Base-by-base conservation (phyloP, 92 coral and sea anemone genomes). In the Bergia puertoricense region DNA sequence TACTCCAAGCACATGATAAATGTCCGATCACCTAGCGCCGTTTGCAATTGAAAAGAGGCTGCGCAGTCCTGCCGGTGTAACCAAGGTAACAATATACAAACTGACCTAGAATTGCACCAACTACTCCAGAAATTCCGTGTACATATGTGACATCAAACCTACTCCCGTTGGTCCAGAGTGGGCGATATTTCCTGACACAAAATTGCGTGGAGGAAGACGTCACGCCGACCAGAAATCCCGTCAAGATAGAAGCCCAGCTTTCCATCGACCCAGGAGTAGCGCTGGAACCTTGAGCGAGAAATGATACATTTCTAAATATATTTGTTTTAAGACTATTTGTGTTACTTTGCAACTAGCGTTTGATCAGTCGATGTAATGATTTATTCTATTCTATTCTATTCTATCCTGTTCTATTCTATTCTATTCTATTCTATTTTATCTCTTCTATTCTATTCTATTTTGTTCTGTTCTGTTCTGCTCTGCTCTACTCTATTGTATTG, bases 231-330 rank as follows among this genome's bases (percentile, higher is more conserved):
- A 93, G 43, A 15, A 92, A 56, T 20, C 99, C 99, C 39, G 86
- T 86, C n/a, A 97, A 79, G 71, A 95, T 18, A 3, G 99, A 81
- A 2, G 96, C 96, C 99, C 99, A 97, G 68, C 91, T 82, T 18
- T 93, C 98, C 73, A 97, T 81, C 80, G 95, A 94, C n/a, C 96
- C 98, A 86, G 96, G 90, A 20, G 92, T 92, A 40, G 98, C 91
- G 74, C 97, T 92, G 71, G 91, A 92, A 42, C 95, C 99, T 96
- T 86, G 40, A 39, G 5, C 10, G 79, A 81, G 76, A 75, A 57
- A 79, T 37, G 3, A 74, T 22, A 5, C 67, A 37, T 14, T 81
- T 18, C 9, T 45, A 4, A 0, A 11, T 40, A 3, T 62, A 56
- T 2, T 14, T 8, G 16, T 51, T 14, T 8, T n/a, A 4, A 10